Evolutionary conservation across 92 coral and sea anemone species (phyloP), one percentile per base, ranked within the genome.

Genomic region (Blastomussa wellsi): DNA sequence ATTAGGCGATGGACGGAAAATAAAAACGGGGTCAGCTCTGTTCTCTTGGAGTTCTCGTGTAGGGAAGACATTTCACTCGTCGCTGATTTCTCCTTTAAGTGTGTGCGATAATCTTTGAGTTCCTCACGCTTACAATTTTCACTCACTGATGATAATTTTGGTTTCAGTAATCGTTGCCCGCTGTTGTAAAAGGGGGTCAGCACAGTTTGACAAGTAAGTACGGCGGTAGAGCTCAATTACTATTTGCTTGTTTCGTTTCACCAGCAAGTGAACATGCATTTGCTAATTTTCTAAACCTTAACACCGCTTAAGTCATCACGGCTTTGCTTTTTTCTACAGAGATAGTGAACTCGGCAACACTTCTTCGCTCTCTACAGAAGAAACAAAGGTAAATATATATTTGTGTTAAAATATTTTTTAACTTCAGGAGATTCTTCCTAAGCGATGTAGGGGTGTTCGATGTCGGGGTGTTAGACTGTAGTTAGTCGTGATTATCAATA

Each of bases 341-440:
- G 85, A 81, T 26, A 81, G 85, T 13, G 85, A 81, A 52, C 16
- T 81, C 68, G 24, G 77, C 68, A 35, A 49, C 66, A 19, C 41
- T 37, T 68, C 41, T 37, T 68, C 74, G 22, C 20, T 68, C 11
- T 51, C 76, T 19, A 67, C 76, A 70, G 24, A 69, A 26, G 85
- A 70, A 10, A 32, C 22, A 49, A 69, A 49, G 85, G 85, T 81
- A 70, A 64, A 1, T 32, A 70, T 2, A 24, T 2, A 10, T 7
- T 26, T 26, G 28, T 60, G 22, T 10, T 32, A 65, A n/a, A 65
- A 15, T 14, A 8, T 1, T 22, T 64, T 26, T 14, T 15, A 51
- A 51, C 19, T 51, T 22, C 20, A 20, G n/a, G 28, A 53, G 60
- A 12, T 20, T 55, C 22, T 55, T 55, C 22, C n/a, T 20, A 0